phyloP scores from a whole-genome alignment of 2,113 vertebrate genomes.

The Alethe diademata region DNA sequence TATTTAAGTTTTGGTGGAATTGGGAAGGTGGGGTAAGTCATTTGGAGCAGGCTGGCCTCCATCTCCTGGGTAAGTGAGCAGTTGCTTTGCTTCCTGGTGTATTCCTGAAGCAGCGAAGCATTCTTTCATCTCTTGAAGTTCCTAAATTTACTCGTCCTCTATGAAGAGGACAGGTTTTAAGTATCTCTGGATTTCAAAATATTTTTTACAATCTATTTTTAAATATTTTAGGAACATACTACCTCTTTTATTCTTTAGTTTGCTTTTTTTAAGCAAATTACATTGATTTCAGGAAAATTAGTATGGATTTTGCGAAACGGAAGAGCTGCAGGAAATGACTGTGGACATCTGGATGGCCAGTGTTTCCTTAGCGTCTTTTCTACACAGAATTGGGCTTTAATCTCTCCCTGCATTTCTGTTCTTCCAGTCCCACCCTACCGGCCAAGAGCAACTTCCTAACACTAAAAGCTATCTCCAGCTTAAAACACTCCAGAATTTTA shows the following conservation, averaged over 20 bases:
- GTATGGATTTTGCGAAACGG: background rate
- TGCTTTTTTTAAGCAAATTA: background rate
- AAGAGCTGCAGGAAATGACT: background rate
- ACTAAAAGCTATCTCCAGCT: background rate
- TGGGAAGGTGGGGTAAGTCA: accelerated
- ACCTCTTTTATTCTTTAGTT: background rate
- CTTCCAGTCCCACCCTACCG: accelerated
- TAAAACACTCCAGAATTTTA: background rate
- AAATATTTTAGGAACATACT: background rate
- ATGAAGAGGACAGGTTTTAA: background rate
- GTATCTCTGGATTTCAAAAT: background rate
- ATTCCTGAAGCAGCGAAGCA: background rate
- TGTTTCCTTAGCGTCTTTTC: accelerated
- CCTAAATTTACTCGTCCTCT: background rate
- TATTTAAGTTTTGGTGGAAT: background rate
- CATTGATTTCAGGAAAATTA: background rate
- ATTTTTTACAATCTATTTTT: background rate
- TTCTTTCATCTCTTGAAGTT: background rate
- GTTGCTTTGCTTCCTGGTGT: background rate
- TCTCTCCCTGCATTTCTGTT: background rate
- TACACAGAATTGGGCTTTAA: background rate
- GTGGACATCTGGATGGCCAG: background rate
- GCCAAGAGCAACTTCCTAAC: background rate
- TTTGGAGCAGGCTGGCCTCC: background rate
- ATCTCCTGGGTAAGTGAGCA: background rate